These are phyloP conservation scores for Picus viridis DNA, from an alignment of 2,797 vertebrate species.

Conservation along the genomic window DNA sequence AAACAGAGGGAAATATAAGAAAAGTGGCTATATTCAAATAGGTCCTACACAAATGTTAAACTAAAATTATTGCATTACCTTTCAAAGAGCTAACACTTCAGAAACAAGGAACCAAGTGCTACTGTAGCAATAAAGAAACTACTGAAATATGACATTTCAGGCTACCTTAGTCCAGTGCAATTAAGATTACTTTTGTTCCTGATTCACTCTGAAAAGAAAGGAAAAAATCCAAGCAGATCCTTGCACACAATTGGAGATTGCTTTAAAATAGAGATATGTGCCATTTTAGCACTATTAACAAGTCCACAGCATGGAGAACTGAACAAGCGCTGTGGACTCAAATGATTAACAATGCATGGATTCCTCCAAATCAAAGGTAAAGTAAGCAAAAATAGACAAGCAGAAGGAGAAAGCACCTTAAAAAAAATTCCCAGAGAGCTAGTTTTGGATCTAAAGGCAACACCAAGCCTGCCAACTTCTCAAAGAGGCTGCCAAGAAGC, in stretches of 20 bases:
- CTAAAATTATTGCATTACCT: background rate
- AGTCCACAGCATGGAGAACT: constrained; percentile 1
- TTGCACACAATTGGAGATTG: background rate
- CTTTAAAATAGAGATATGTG: background rate
- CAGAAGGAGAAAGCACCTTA: constrained; percentile 42
- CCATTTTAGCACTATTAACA: background rate
- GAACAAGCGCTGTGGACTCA: background rate
- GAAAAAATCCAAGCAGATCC: background rate
- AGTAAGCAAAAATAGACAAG: constrained; percentile 58
- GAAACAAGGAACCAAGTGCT: background rate
- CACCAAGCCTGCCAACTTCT: constrained; percentile 55
- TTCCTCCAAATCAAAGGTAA: constrained; percentile 52
- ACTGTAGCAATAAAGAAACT: background rate
- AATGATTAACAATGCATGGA: constrained; percentile 54
- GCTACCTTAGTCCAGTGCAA: background rate
- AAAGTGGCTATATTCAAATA: background rate
- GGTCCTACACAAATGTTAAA: background rate
- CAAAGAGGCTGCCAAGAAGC: constrained; percentile 62
- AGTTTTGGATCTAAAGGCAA: constrained; percentile 60
- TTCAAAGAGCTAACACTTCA: background rate
- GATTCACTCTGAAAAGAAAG: background rate
- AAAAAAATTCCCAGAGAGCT: constrained; percentile 53
- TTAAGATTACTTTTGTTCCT: background rate
- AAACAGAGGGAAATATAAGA: fast-evolving
- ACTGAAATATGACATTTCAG: background rate